Percentiles rank a stretch among this genome's conserved stretches.
Evolutionary conservation across 2,888 invertebrate genomes (phyloP).

Genomic region (Monochamus alternatus): DNA sequence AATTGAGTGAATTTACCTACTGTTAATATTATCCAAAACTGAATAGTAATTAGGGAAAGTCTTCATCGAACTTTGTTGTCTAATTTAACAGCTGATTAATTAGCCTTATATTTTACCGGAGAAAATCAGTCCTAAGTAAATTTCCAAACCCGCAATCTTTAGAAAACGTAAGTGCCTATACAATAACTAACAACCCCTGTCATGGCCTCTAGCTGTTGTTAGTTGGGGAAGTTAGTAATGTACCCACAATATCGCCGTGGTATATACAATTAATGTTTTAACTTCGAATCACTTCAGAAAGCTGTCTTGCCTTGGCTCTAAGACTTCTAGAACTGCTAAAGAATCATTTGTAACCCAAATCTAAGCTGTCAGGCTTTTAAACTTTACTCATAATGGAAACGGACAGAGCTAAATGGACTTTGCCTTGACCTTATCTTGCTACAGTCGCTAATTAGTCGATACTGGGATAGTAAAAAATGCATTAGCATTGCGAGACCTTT

Average conservation of each 20-base stretch:
- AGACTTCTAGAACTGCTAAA: neutral
- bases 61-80: too few relatives aligned
- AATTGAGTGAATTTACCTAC: too few relatives aligned
- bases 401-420: neutral
- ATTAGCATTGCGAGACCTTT: neutral
- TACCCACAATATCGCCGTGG: neutral
- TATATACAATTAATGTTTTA: neutral
- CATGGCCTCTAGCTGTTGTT: neutral
- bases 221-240: neutral
- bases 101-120: too few relatives aligned
- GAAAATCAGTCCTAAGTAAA: too few relatives aligned
- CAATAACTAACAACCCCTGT: neutral
- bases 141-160: too few relatives aligned
- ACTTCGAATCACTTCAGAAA: neutral
- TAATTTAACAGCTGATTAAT: too few relatives aligned
- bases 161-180: too few relatives aligned
- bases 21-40: too few relatives aligned
- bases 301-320: neutral
- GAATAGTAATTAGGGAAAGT: too few relatives aligned
- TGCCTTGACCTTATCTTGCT: neutral
- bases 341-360: constrained; percentile 5
- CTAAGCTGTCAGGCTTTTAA: neutral
- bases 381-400: constrained; percentile 3
- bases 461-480: neutral
- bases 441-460: neutral